These are phyloP conservation scores for Megastigmus dorsalis DNA, from an alignment of 2,888 invertebrate genomes.

Conservation along the genomic window DNA sequence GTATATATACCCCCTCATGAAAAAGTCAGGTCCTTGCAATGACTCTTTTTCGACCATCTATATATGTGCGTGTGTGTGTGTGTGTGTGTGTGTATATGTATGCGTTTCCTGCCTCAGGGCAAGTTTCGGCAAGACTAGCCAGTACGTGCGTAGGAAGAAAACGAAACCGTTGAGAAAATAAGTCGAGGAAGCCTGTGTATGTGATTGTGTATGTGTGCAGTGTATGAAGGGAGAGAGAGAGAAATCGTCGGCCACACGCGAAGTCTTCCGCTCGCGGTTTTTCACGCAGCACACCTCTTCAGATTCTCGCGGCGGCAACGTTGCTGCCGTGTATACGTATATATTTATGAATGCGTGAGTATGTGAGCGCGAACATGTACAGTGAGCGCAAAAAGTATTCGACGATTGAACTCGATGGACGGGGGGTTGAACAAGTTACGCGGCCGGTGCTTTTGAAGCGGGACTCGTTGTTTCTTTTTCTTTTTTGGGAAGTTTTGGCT, in stretches of 20 bases:
- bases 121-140: constrained; percentile 25
- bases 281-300: constrained; percentile 35
- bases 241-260: constrained; percentile 44
- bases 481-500: too few relatives aligned
- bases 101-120: constrained; percentile 23
- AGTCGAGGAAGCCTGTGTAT: neutral
- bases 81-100: neutral
- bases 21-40: constrained; percentile 25
- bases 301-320: neutral
- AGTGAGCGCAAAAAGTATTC: constrained; percentile 13
- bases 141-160: neutral
- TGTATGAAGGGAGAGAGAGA: neutral
- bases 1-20: neutral
- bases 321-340: too few relatives aligned
- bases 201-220: too few relatives aligned
- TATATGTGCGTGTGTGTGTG: neutral
- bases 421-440: too few relatives aligned
- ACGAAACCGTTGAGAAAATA: constrained; percentile 16
- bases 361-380: neutral
- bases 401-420: too few relatives aligned
- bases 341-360: neutral
- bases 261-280: constrained; percentile 48
- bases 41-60: constrained; percentile 13
- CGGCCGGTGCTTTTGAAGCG: too few relatives aligned
- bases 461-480: too few relatives aligned